Evolutionary conservation across 2,888 invertebrate genomes (phyloP).

Genomic region (Parnassius mnemosyne): DNA sequence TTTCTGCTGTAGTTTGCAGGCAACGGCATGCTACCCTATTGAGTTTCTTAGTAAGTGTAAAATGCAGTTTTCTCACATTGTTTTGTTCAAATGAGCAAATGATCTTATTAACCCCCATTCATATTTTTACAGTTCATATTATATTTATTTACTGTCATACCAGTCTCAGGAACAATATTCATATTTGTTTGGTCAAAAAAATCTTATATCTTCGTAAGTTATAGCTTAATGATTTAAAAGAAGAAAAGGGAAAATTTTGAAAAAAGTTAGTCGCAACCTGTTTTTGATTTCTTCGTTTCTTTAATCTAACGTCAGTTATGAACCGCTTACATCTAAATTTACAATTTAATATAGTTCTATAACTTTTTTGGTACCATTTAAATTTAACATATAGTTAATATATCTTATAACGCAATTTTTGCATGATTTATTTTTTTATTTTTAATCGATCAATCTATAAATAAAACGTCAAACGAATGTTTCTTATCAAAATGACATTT

Average conservation of each 20-base stretch:
- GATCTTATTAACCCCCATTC: constrained; percentile 11
- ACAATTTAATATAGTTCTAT: neutral
- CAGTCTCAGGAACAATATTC: no score
- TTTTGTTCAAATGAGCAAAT: constrained; percentile 17
- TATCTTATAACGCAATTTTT: neutral
- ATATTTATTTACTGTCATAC: neutral
- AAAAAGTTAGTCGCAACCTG: no score
- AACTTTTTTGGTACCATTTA: neutral
- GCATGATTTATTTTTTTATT: no score
- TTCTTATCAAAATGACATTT: no score
- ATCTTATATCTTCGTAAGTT: no score
- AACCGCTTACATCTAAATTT: neutral
- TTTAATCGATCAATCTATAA: no score
- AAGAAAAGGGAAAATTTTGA: no score
- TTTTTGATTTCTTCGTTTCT: no score
- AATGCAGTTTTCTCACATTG: constrained; percentile 20
- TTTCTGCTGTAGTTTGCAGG: constrained; percentile 13
- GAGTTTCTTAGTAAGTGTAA: constrained; percentile 20
- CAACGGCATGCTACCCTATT: constrained; percentile 11
- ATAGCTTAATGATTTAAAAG: no score
- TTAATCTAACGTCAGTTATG: neutral
- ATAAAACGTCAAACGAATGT: no score
- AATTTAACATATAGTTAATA: neutral
- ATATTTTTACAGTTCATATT: constrained; percentile 1
- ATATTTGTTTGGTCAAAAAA: no score